These are phyloP conservation scores for Spea multiplicata DNA, from an alignment of 2,113 vertebrate genomes.

Conservation along the genomic window DNA sequence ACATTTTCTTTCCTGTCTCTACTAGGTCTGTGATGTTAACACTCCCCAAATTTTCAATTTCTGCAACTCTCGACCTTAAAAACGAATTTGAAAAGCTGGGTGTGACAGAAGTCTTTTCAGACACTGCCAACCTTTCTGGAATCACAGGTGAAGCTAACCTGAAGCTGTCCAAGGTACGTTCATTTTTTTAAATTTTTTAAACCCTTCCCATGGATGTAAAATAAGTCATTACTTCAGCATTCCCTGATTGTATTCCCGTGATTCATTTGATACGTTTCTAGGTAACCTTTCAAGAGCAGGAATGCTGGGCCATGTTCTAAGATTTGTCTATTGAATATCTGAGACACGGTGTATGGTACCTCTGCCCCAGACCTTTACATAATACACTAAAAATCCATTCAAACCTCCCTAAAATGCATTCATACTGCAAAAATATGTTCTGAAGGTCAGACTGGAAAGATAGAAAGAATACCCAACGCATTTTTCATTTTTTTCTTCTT, in stretches of 20 bases:
- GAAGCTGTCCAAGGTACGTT: constrained; percentile 13
- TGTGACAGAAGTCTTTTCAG: constrained; percentile 72
- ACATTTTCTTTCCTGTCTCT: background rate
- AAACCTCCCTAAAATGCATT: too few species aligned
- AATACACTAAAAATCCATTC: too few species aligned
- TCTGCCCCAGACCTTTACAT: too few species aligned
- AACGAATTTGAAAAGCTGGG: constrained; percentile 68
- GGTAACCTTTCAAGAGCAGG: too few species aligned
- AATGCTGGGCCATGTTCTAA: too few species aligned
- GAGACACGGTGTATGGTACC: too few species aligned
- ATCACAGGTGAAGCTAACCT: constrained; percentile 58
- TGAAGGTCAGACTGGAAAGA: too few species aligned
- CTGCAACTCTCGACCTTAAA: constrained; percentile 67
- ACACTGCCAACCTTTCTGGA: constrained; percentile 69
- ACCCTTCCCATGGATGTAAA: background rate
- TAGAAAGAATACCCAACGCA: too few species aligned
- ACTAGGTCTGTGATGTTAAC: constrained; percentile 54
- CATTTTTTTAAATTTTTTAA: background rate
- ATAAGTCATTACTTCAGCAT: background rate
- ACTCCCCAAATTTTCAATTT: constrained; percentile 76
- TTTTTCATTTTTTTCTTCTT: too few species aligned
- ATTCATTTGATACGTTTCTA: too few species aligned
- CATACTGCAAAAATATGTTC: too few species aligned
- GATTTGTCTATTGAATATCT: background rate
- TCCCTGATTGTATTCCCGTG: too few species aligned